Percentiles rank a stretch among this genome's conserved stretches.
Conservation (phyloP, 2,888 invertebrate genomes). For the Orchesellides sinensis region DNA sequence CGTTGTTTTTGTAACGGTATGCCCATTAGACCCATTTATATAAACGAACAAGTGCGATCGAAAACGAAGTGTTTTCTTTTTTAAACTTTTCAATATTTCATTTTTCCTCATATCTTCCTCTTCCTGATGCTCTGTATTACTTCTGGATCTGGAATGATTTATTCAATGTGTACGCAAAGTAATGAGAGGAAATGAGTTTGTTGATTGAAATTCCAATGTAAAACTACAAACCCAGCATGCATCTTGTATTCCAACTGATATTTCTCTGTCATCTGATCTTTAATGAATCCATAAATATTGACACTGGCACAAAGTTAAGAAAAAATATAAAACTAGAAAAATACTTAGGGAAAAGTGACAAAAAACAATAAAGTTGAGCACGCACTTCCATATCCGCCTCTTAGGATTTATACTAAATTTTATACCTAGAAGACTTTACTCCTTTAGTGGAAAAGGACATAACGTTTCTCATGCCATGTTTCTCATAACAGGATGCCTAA, state of each 20-base stretch:
- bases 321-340: too few relatives aligned
- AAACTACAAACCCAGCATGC: too few relatives aligned
- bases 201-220: conserved; percentile 23
- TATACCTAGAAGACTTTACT: too few relatives aligned
- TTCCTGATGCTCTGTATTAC: background rate
- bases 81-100: background rate
- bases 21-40: background rate
- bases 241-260: too few relatives aligned
- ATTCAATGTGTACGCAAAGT: background rate
- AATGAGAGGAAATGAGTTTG: conserved; percentile 22
- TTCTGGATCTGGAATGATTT: background rate
- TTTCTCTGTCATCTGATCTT: too few relatives aligned
- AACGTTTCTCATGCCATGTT: too few relatives aligned
- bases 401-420: too few relatives aligned
- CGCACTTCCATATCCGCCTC: too few relatives aligned
- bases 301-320: too few relatives aligned
- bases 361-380: background rate
- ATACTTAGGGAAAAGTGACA: background rate
- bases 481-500: too few relatives aligned
- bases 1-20: background rate
- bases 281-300: too few relatives aligned
- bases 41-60: conserved; percentile 2
- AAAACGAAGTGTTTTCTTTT: background rate
- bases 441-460: too few relatives aligned
- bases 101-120: background rate